Evolutionary conservation across 2,113 vertebrate genomes (phyloP).

Genomic region (Reinhardtius hippoglossoides): DNA sequence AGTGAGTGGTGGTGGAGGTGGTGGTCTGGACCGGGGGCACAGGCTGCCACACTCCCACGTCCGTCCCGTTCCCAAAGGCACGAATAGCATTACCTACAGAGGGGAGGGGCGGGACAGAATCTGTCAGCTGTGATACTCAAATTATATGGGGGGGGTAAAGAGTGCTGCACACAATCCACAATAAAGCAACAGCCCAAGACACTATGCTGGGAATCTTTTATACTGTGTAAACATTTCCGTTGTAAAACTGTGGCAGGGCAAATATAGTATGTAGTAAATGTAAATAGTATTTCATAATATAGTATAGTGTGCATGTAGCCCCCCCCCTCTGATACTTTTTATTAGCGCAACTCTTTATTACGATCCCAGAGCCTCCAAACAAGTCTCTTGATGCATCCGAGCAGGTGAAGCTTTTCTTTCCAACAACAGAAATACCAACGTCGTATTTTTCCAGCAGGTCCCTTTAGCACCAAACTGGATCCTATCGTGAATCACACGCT

Average conservation of each 20-base stretch:
- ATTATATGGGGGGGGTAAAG: too few relatives aligned
- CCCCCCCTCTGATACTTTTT: too few relatives aligned
- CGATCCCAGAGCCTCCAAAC: neutral
- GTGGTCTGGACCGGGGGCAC: conserved; percentile 87
- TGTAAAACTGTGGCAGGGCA: too few relatives aligned
- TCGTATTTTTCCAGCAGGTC: neutral
- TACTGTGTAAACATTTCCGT: too few relatives aligned
- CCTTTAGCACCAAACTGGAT: conserved; percentile 22
- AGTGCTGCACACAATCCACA: too few relatives aligned
- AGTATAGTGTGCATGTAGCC: too few relatives aligned
- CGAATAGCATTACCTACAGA: conserved; percentile 92
- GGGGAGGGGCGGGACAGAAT: neutral
- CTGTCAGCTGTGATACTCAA: neutral
- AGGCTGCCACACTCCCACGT: conserved; percentile 90
- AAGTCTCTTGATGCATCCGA: neutral
- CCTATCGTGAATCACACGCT: conserved; percentile 28
- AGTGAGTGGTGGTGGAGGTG: conserved; percentile 84
- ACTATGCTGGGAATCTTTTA: too few relatives aligned
- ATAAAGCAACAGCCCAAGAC: too few relatives aligned
- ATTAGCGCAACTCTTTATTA: neutral
- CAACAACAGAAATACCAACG: neutral
- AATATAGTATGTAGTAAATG: too few relatives aligned
- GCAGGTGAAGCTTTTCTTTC: neutral
- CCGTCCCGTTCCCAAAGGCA: conserved; percentile 94
- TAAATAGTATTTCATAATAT: too few relatives aligned